Evolutionary conservation across 2,113 vertebrate species (phyloP), one percentile per base, ranked within the genome.

Genomic region (Tinamus guttatus): DNA sequence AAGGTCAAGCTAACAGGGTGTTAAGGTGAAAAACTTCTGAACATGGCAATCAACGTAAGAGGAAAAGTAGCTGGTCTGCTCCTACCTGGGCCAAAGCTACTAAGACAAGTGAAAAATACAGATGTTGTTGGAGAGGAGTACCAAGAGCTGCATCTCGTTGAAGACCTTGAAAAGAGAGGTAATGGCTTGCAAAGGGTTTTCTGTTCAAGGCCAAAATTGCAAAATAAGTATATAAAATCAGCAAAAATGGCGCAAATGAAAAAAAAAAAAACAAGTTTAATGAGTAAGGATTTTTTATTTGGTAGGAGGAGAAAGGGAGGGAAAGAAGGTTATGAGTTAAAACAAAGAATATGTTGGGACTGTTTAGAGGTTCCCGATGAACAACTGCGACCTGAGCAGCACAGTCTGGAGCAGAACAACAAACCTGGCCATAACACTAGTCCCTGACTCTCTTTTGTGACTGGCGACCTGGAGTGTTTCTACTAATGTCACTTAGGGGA

Each of bases 281-380:
- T 45, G 5, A 7, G 45, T 27, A 5, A 54, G 3, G 85, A 43
- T 34, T 76, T 24, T 38, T 49, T 47, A 34, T 43, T 12, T 25
- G 52, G n/a, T 7, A 80, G 27, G 8, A 71, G 8, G 11, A 82
- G 85, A 88, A 0, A 9, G 0, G 1, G 1, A 4, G 3, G n/a
- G 51, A 52, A 45, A 0, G 14, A 20, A 13, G 41, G 41, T 11
- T 41, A 13, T 5, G 51, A 56, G 4, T 1, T 19, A 32, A 54
- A n/a, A 22, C 11, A 62, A 76, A 80, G 10, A 8, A 19, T n/a
- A 2, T n/a, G 40, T 1, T 59, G 3, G 10, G 3, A 3, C 14
- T 74, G 8, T 58, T 67, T 67, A 5, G 60, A 79, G 2, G 13
- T 38, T 32, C 40, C 27, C 74, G 27, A 8, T 2, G 3, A 78